A percentile compares a stretch with the other conserved stretches of the same genome.
Evolutionary conservation across 2,113 vertebrate genomes (phyloP).

Genomic region (Pyrgilauda ruficollis): DNA sequence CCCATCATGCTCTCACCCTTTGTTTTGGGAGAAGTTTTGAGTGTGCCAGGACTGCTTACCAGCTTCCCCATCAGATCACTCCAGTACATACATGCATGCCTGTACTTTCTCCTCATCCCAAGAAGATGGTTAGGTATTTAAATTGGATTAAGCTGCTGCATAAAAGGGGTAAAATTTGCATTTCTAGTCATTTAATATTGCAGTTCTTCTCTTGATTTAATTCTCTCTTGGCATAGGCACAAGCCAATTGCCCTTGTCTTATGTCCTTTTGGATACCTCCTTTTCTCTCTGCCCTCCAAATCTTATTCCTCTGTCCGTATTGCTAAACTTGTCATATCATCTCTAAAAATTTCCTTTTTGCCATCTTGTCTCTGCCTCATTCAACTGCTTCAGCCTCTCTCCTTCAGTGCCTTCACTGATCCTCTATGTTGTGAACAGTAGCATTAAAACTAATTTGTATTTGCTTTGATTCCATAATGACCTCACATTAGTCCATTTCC

Average conservation of each 20-base stretch:
- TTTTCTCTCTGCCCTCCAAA: neutral
- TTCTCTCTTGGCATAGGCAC: neutral
- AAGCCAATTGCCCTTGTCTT: neutral
- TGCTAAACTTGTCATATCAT: neutral
- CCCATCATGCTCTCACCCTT: fast-evolving
- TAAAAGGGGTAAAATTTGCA: neutral
- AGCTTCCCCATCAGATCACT: neutral
- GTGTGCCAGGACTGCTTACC: neutral
- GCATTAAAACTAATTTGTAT: neutral
- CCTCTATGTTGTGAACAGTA: neutral
- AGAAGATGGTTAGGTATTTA: neutral
- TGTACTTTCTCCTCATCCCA: neutral
- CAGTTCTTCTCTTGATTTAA: neutral
- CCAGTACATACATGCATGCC: neutral
- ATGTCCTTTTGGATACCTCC: neutral
- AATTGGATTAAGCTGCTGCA: neutral
- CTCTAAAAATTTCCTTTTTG: neutral
- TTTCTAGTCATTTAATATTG: neutral
- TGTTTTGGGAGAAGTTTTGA: neutral
- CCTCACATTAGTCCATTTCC: neutral
- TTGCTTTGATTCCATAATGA: neutral
- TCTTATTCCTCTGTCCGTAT: neutral
- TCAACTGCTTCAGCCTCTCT: neutral
- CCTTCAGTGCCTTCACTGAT: neutral
- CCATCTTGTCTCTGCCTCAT: neutral